Evolutionary conservation across 2,797 vertebrate species (phyloP), one percentile per base, ranked within the genome.

Genomic region (Leptatherina wallacei): DNA sequence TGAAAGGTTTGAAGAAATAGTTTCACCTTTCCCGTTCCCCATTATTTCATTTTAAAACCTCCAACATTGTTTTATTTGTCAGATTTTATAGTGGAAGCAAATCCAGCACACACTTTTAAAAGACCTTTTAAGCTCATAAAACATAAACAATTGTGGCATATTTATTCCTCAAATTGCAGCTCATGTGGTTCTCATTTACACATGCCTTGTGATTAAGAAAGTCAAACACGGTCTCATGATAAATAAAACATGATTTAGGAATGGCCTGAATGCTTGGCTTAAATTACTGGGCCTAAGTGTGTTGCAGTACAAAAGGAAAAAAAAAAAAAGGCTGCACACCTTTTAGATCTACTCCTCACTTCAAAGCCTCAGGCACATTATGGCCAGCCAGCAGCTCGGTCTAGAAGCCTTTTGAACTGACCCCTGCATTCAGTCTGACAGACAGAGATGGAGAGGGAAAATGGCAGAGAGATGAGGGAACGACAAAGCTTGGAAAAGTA

Each of bases 381-480:
- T 14, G 78, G 65, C 79, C 75, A 64, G 80, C 81, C 83, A 66
- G 81, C 85, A 63, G 71, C 87, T 80, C 86, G 73, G 79, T 70
- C 69, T 84, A 79, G 80, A 85, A 88, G 75, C 81, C 83, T 77
- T 93, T 90, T 91, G 91, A 93, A 89, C 79, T 86, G 90, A 90
- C 88, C 91, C 76, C 73, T 82, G 85, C 65, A 70, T 88, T 91
- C 88, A 88, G 82, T 36, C 65, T 67, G 83, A 85, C 70, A 78
- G 80, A 81, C 68, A 61, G 76, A 75, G 85, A 83, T 73, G 18
- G 57, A 71, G 73, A 74, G 59, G 54, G 72, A 71, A 75, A 79
- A 80, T 54, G 82, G 69, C 76, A 77, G 62, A 5, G 58, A 81
- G 77, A 82, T 56, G 69, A 64, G 24, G 54, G 73, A 85, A 61